These are phyloP conservation scores for Penelope pileata DNA, from an alignment of 2,113 vertebrate species.

Conservation along the genomic window DNA sequence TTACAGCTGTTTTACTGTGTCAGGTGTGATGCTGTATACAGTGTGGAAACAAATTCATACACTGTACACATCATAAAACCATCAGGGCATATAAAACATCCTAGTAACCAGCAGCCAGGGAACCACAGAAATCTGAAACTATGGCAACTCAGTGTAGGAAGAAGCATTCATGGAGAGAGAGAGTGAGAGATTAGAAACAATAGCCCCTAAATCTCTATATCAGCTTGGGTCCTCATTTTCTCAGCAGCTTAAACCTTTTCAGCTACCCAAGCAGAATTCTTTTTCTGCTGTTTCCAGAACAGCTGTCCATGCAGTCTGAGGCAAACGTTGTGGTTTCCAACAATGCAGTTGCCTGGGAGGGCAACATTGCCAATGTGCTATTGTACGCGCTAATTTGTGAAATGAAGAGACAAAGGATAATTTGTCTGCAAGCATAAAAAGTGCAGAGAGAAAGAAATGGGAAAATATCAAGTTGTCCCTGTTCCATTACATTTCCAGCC, in stretches of 20 bases:
- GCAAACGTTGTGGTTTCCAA: not conserved
- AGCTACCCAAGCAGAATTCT: not conserved
- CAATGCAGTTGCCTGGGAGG: not conserved
- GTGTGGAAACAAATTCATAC: not conserved
- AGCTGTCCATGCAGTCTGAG: not conserved
- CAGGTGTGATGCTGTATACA: not conserved
- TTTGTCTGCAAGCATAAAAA: not conserved
- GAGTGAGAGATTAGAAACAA: constrained; percentile 45
- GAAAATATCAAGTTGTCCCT: not conserved
- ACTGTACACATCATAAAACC: constrained; percentile 21
- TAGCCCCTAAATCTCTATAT: constrained; percentile 12
- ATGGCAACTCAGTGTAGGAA: constrained; percentile 55
- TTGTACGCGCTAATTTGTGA: not conserved
- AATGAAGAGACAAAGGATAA: not conserved
- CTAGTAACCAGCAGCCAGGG: constrained; percentile 39
- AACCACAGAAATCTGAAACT: constrained; percentile 57
- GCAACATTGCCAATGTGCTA: not conserved
- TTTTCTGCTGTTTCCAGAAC: not conserved
- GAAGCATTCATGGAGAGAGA: not conserved
- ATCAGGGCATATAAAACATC: constrained; percentile 17
- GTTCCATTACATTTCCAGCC: not conserved
- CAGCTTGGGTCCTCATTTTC: constrained; percentile 53
- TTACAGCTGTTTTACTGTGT: not conserved
- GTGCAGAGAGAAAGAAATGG: not conserved
- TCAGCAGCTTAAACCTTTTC: constrained; percentile 20